phyloP scores from a whole-genome alignment of 2,113 vertebrate genomes.

The Gambusia affinis region DNA sequence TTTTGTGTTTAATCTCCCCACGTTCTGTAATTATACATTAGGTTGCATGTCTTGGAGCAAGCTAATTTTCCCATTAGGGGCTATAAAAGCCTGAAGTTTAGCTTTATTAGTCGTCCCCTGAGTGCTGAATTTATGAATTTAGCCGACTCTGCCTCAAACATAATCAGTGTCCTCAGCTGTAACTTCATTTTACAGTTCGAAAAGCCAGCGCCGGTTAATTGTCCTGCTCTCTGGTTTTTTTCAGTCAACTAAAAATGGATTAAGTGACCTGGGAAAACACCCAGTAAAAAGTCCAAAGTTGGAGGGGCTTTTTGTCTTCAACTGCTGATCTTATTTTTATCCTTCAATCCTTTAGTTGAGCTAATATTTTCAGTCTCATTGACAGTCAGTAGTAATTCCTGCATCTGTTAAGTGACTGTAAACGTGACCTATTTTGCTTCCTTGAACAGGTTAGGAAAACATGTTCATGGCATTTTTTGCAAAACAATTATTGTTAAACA shows the following conservation, averaged over 20 bases:
- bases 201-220: conserved; percentile 29
- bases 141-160: conserved; percentile 47
- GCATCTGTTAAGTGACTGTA: conserved; percentile 27
- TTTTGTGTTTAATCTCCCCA: conserved; percentile 23
- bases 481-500: too few relatives aligned
- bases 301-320: background rate
- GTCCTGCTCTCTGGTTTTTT: conserved; percentile 38
- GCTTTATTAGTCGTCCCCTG: conserved; percentile 53
- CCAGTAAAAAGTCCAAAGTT: background rate
- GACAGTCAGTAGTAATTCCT: conserved; percentile 29
- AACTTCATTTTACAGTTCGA: conserved; percentile 49
- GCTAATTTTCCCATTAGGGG: conserved; percentile 54
- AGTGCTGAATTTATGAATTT: conserved; percentile 42
- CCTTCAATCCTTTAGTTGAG: conserved; percentile 50
- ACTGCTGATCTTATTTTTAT: conserved; percentile 8
- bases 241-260: conserved; percentile 31
- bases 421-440: too few relatives aligned
- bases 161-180: conserved; percentile 58
- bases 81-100: conserved; percentile 47
- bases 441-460: too few relatives aligned
- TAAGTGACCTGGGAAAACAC: conserved; percentile 33
- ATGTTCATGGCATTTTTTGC: too few relatives aligned
- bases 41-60: conserved; percentile 33
- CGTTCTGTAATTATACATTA: conserved; percentile 50
- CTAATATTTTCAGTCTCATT: conserved; percentile 49